Evolutionary conservation across 1,140 invertebrate species (phyloP).

Genomic region (Rhagoletis zephyria): DNA sequence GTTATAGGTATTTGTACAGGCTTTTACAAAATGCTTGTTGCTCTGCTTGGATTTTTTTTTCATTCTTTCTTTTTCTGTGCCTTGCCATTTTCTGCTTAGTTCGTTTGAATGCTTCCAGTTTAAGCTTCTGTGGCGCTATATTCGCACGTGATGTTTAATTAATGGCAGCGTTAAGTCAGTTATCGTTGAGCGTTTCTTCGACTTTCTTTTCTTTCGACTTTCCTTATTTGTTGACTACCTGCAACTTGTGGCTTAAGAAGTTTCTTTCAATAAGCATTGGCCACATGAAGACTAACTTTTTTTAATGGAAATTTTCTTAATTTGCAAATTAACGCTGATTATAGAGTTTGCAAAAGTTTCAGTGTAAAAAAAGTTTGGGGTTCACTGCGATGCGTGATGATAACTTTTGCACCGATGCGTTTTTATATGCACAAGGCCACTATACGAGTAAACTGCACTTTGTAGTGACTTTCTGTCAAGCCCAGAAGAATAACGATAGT

Average conservation of each 20-base stretch:
- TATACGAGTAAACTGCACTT: too few relatives aligned
- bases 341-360: background rate
- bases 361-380: background rate
- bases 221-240: background rate
- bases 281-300: background rate
- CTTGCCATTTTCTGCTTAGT: background rate
- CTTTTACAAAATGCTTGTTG: background rate
- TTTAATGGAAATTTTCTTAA: conserved; percentile 25
- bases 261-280: background rate
- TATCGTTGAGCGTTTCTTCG: background rate
- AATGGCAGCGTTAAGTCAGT: conserved; percentile 63
- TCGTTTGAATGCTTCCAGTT: background rate
- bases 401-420: too few relatives aligned
- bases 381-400: too few relatives aligned
- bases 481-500: too few relatives aligned
- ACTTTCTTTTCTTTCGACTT: conserved; percentile 11
- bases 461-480: too few relatives aligned
- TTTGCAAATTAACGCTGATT: conserved; percentile 16
- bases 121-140: conserved; percentile 65
- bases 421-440: too few relatives aligned
- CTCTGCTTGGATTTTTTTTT: background rate
- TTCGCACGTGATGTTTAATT: conserved; percentile 71
- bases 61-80: background rate
- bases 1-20: background rate
- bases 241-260: conserved; percentile 5